These are phyloP conservation scores for Campoplex capitator DNA, from an alignment of 2,888 invertebrate genomes.

Conservation along the genomic window DNA sequence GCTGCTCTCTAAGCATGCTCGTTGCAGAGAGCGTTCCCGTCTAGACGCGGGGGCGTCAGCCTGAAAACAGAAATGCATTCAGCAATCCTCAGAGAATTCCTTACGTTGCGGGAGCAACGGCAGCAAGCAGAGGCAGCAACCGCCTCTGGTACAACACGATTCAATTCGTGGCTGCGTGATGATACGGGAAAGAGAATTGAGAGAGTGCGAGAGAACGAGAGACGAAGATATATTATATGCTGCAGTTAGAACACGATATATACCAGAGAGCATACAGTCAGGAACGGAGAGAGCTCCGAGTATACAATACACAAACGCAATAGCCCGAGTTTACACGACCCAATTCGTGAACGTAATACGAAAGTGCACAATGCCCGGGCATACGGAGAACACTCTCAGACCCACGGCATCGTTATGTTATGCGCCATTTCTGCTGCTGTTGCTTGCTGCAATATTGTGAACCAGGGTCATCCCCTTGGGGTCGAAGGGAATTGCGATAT, in stretches of 20 bases:
- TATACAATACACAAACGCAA: conserved; percentile 57
- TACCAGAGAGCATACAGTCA: conserved; percentile 40
- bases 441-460: conserved; percentile 51
- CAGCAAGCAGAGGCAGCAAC: conserved; percentile 33
- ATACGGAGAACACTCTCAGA: conserved; percentile 35
- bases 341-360: conserved; percentile 65
- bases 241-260: conserved; percentile 55
- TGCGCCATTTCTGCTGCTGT: conserved; percentile 32
- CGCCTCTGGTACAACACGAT: conserved; percentile 61
- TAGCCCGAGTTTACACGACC: conserved; percentile 66
- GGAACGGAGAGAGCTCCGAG: conserved; percentile 22
- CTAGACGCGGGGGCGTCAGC: conserved; percentile 68
- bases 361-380: conserved; percentile 63
- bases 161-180: conserved; percentile 58
- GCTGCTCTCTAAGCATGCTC: conserved; percentile 27
- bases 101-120: conserved; percentile 23
- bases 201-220: conserved; percentile 29
- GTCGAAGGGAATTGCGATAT: conserved; percentile 53
- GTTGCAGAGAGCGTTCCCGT: conserved; percentile 47
- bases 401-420: conserved; percentile 26
- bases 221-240: conserved; percentile 32
- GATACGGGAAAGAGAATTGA: conserved; percentile 49
- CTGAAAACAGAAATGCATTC: conserved; percentile 64
- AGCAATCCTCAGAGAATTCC: conserved; percentile 58
- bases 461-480: conserved; percentile 63